Evolutionary conservation across 2,888 invertebrate genomes (phyloP).

Genomic region (Noctua comes): DNA sequence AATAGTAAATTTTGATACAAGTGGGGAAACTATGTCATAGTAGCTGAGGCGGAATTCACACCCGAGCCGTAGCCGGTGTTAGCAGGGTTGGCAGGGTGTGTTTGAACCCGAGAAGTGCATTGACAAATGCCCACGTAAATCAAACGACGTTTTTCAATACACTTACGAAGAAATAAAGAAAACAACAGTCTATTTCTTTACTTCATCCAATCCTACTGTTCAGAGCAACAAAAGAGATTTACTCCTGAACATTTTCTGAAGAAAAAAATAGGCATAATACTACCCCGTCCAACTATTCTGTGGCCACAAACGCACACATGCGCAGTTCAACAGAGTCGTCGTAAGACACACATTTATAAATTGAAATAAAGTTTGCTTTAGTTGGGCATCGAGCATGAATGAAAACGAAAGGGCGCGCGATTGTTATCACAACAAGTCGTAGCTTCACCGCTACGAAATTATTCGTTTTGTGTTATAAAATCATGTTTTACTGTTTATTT

Average conservation of each 20-base stretch:
- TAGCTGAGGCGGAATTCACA: background rate
- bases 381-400: conserved; percentile 89
- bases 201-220: background rate
- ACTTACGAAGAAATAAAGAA: background rate
- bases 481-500: conserved; percentile 62
- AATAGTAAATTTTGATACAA: background rate
- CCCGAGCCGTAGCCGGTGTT: background rate
- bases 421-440: conserved; percentile 84
- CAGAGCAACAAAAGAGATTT: background rate
- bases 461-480: conserved; percentile 62
- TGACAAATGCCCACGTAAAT: background rate
- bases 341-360: conserved; percentile 86
- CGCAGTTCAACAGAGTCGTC: conserved; percentile 74
- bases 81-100: background rate
- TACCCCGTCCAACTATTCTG: conserved; percentile 68
- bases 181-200: background rate
- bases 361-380: conserved; percentile 90
- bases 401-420: conserved; percentile 86
- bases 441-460: conserved; percentile 57
- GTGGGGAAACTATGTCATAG: no score
- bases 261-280: conserved; percentile 47
- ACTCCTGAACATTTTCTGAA: background rate
- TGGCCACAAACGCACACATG: conserved; percentile 83
- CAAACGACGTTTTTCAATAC: background rate
- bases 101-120: background rate